Conservation (phyloP, 2,797 vertebrate genomes). For the Sebastes aleutianus region DNA sequence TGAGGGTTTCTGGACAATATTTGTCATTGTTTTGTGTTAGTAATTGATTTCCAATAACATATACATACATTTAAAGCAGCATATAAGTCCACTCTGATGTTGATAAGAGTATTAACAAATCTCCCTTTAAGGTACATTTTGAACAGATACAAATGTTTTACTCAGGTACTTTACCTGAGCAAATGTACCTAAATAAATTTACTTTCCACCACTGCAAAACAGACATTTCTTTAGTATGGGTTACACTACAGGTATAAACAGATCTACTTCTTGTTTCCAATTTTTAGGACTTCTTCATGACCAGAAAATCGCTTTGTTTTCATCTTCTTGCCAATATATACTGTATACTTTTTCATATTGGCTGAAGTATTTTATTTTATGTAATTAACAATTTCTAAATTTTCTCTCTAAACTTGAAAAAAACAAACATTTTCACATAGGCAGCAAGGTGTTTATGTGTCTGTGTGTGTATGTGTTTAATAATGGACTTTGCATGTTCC, state of each 20-base stretch:
- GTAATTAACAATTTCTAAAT: neutral
- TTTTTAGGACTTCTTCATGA: neutral
- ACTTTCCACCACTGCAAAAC: neutral
- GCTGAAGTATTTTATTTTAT: neutral
- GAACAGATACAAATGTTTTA: neutral
- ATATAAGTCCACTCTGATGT: rapidly evolving
- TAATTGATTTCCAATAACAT: too few species aligned
- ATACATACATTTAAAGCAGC: too few species aligned
- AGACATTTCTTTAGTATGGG: neutral
- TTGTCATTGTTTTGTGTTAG: too few species aligned
- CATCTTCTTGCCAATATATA: neutral
- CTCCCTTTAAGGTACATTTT: too few species aligned
- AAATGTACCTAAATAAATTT: neutral
- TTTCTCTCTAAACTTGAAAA: slow-evolving; percentile 66
- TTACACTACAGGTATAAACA: neutral
- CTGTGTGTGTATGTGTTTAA: slow-evolving; percentile 52
- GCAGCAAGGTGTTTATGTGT: neutral
- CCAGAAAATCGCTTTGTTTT: neutral
- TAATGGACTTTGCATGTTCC: slow-evolving; percentile 45
- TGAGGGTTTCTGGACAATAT: too few species aligned
- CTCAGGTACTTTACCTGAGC: rapidly evolving
- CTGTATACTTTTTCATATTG: neutral
- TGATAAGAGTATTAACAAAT: too few species aligned
- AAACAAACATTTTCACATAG: neutral
- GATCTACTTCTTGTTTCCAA: neutral